phyloP scores from a whole-genome alignment of 2,888 invertebrate species.

The Synanthedon tipuliformis region DNA sequence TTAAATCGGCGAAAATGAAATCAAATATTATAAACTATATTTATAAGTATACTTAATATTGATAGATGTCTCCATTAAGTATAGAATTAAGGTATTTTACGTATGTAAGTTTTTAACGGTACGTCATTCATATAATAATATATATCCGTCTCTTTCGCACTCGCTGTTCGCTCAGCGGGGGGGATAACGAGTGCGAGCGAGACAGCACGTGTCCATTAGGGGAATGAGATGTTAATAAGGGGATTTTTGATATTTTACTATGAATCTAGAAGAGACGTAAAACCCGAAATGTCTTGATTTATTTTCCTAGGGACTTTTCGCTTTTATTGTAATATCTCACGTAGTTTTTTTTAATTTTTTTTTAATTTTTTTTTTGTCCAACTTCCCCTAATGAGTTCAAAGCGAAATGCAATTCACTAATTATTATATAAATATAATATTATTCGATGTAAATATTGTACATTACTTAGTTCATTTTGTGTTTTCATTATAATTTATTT shows the following conservation, averaged over 20 bases:
- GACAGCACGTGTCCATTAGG: slow-evolving; percentile 56
- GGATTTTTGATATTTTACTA: slow-evolving; percentile 68
- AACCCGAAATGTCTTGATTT: slow-evolving; percentile 46
- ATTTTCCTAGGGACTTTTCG: slow-evolving; percentile 44
- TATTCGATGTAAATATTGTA: slow-evolving; percentile 68
- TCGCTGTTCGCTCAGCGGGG: slow-evolving; percentile 8
- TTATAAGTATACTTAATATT: slow-evolving; percentile 62
- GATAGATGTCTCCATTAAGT: slow-evolving; percentile 62
- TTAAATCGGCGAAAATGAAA: slow-evolving; percentile 14
- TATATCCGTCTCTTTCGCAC: slow-evolving; percentile 33
- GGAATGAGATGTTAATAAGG: slow-evolving; percentile 51
- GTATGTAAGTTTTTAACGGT: slow-evolving; percentile 67
- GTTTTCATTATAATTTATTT: slow-evolving; percentile 51
- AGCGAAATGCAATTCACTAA: slow-evolving; percentile 36
- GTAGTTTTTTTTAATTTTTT: background rate
- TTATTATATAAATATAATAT: slow-evolving; percentile 28
- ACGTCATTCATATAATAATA: slow-evolving; percentile 31
- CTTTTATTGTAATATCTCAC: slow-evolving; percentile 48
- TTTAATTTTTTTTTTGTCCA: slow-evolving; percentile 13
- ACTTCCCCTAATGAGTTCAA: slow-evolving; percentile 39
- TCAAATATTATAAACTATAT: slow-evolving; percentile 57
- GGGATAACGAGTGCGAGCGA: slow-evolving; percentile 22
- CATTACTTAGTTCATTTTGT: slow-evolving; percentile 52
- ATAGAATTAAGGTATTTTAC: slow-evolving; percentile 42
- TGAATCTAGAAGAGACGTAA: slow-evolving; percentile 61